Percentiles rank a stretch among this genome's conserved stretches.
Evolutionary conservation across 2,797 vertebrate species (phyloP).

Genomic region (Chaenodraco wilsoni): DNA sequence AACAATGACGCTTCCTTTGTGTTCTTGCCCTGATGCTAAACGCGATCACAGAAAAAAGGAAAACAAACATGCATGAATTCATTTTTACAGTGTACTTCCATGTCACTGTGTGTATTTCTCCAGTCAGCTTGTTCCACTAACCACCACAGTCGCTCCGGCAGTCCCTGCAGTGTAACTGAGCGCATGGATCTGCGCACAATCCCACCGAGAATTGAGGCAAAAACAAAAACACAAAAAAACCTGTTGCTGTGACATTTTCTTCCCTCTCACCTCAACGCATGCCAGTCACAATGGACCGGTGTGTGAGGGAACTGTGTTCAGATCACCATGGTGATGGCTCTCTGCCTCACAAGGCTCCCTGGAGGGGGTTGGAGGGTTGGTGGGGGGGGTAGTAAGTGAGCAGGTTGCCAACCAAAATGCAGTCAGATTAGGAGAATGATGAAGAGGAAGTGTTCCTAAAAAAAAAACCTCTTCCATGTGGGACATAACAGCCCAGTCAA

Average conservation of each 20-base stretch:
- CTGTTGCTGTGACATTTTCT: slow-evolving; percentile 89
- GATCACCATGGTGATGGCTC: slow-evolving; percentile 87
- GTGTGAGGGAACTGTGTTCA: slow-evolving; percentile 81
- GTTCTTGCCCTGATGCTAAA: slow-evolving; percentile 15
- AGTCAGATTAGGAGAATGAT: slow-evolving; percentile 31
- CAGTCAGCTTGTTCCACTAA: slow-evolving; percentile 54
- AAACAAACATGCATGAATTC: slow-evolving; percentile 22
- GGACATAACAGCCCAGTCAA: slow-evolving; percentile 32
- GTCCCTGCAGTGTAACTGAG: slow-evolving; percentile 62
- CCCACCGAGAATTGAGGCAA: slow-evolving; percentile 78
- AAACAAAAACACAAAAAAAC: slow-evolving; percentile 85
- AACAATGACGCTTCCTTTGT: slow-evolving; percentile 28
- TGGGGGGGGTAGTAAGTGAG: slow-evolving; percentile 53
- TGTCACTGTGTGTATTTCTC: slow-evolving; percentile 54
- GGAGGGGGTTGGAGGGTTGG: slow-evolving; percentile 64
- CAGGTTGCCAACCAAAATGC: slow-evolving; percentile 73
- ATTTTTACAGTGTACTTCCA: slow-evolving; percentile 43
- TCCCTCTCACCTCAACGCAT: slow-evolving; percentile 84
- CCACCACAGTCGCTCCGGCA: slow-evolving; percentile 44
- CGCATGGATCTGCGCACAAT: slow-evolving; percentile 75
- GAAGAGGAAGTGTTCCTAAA: slow-evolving; percentile 49
- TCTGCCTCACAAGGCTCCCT: slow-evolving; percentile 82
- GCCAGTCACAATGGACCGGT: slow-evolving; percentile 84
- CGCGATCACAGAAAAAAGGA: neutral
- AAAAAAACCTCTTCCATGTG: slow-evolving; percentile 44